Base-by-base conservation (phyloP, 2,888 invertebrate species). In the Blera fallax region DNA sequence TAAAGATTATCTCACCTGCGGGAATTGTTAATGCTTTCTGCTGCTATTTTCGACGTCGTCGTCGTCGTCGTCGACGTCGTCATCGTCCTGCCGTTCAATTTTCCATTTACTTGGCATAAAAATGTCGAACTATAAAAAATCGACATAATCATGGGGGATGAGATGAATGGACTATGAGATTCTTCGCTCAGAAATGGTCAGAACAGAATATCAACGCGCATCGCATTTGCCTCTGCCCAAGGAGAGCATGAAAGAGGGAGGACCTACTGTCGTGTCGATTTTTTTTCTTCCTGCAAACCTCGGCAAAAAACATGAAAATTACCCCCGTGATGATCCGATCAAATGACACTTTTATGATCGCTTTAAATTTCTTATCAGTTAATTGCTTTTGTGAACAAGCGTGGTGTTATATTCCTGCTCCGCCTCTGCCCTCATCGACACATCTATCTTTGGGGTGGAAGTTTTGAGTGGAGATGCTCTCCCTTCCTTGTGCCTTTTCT, bases 291-390 rank as follows among this genome's bases (percentile, higher is more conserved):
- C 24, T 24, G 76, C 76, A 65, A 48, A 76, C 50, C 74, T 76
- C 58, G 58, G 45, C 67, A 70, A 16, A 70, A 16, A 77, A 81
- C 76, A 81, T 67, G 72, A 77, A 85, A 85, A 85, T 52, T 65
- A 54, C 70, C 58, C 70, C 24, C 11, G 62, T 54, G 73, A 73
- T 77, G 76, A 77, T 85, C 72, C 52, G 81, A 85, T 85, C 85
- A 85, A 85, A 81, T 85, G 85, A 81, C 85, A 85, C 81, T 85
- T 85, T 85, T 85, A 85, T 85, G 85, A 85, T 81, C 76, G 72
- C 56, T 85, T 81, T 85, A 85, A 81, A 85, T 85, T 85, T 37
- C 85, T 85, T 85, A 85, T 85, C 85, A 85, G 85, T 85, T 85
- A 85, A 85, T 85, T 85, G 85, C 76, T 77, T 85, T 76, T 67